Conservation (phyloP, 2,797 vertebrate species). For the Chiloscyllium punctatum region DNA sequence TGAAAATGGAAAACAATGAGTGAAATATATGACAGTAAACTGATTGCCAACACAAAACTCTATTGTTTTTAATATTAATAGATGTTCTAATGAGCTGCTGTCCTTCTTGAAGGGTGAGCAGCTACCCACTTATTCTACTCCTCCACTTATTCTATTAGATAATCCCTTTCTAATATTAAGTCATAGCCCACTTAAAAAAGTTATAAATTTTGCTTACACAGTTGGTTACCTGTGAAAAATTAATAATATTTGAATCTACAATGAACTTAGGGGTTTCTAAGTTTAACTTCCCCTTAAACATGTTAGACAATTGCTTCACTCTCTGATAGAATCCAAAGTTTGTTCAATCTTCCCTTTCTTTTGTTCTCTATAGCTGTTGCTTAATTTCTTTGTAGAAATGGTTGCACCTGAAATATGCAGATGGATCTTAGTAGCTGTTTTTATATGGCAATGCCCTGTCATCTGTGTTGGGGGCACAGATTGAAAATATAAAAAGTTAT, state of each 20-base stretch:
- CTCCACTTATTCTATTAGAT: background rate
- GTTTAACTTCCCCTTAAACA: background rate
- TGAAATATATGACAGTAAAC: constrained; percentile 39
- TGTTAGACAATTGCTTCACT: background rate
- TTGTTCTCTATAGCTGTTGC: background rate
- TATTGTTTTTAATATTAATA: background rate
- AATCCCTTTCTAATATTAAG: background rate
- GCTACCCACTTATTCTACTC: background rate
- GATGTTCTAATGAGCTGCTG: background rate
- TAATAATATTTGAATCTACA: background rate
- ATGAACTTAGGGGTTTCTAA: background rate
- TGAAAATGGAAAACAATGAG: constrained; percentile 49
- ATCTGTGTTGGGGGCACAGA: no score
- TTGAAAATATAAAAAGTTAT: background rate
- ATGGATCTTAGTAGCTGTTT: no score
- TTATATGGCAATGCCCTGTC: background rate
- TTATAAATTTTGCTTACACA: background rate
- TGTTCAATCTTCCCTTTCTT: background rate
- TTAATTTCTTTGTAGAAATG: background rate
- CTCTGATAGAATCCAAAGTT: background rate
- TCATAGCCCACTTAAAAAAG: background rate
- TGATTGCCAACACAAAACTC: background rate
- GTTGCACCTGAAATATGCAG: no score
- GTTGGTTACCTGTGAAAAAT: background rate
- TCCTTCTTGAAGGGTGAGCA: background rate